phyloP scores from a whole-genome alignment of 2,797 vertebrate species.

The Rhinella marina region DNA sequence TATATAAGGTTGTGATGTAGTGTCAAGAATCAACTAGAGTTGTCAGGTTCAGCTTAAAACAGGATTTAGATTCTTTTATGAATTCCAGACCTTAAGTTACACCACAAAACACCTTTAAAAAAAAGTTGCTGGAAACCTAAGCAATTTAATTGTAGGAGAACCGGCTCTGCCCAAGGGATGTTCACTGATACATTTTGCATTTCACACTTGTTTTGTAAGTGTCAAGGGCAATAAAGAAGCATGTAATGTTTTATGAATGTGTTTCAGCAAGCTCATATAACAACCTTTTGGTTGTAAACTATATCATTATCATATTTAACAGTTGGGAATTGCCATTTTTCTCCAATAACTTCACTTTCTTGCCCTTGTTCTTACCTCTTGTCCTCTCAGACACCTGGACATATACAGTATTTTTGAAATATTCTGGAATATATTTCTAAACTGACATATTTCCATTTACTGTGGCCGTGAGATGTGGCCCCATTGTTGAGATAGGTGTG shows the following conservation, averaged over 20 bases:
- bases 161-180: slow-evolving; percentile 30
- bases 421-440: background rate
- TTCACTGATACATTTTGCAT: slow-evolving; percentile 34
- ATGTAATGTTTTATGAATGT: slow-evolving; percentile 33
- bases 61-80: slow-evolving; percentile 2
- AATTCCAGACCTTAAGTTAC: slow-evolving; percentile 25
- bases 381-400: background rate
- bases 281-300: slow-evolving; percentile 1
- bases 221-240: slow-evolving; percentile 42
- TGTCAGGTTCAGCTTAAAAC: slow-evolving; percentile 14
- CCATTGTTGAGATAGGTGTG: too few relatives aligned
- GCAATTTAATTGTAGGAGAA: slow-evolving; percentile 31
- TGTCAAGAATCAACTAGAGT: background rate
- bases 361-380: background rate
- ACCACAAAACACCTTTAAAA: background rate
- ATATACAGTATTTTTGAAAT: background rate
- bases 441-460: background rate
- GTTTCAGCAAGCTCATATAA: background rate
- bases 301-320: slow-evolving; percentile 4
- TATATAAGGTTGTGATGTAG: background rate
- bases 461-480: too few relatives aligned
- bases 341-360: background rate
- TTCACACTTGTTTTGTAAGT: slow-evolving; percentile 36
- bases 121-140: slow-evolving; percentile 23
- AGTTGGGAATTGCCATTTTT: background rate